Evolutionary conservation across 2,797 vertebrate genomes (phyloP).

Genomic region (Acipenser oxyrinchus): DNA sequence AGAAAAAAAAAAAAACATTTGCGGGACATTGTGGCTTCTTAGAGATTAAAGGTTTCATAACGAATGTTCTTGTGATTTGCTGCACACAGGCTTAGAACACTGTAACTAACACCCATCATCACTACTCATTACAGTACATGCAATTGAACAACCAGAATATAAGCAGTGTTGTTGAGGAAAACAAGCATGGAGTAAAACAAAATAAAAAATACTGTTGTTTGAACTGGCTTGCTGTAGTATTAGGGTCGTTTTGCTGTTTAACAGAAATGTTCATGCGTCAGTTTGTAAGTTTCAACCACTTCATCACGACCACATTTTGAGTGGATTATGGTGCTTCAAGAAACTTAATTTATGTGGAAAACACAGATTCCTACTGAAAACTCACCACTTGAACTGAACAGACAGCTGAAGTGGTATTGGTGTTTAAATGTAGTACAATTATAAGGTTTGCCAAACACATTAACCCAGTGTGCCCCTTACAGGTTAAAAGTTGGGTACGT

Average conservation of each 20-base stretch:
- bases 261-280: constrained; percentile 24
- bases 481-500: too few species aligned
- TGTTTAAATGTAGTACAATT: too few species aligned
- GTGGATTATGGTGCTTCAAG: constrained; percentile 14
- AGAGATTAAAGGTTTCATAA: not conserved
- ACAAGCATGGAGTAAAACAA: not conserved
- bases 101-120: not conserved
- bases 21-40: too few species aligned
- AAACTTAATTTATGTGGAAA: not conserved
- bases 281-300: constrained; percentile 13
- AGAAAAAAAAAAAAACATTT: too few species aligned
- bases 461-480: too few species aligned
- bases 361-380: too few species aligned
- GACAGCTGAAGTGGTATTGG: too few species aligned
- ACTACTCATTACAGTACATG: not conserved
- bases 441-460: too few species aligned
- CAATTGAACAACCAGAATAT: not conserved
- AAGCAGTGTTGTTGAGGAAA: not conserved
- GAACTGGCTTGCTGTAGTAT: not conserved
- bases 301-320: constrained; percentile 22
- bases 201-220: not conserved
- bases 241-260: not conserved
- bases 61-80: not conserved
- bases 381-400: too few species aligned
- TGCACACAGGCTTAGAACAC: not conserved